Evolutionary conservation across 2,113 vertebrate species (phyloP).

Genomic region (Strix uralensis): DNA sequence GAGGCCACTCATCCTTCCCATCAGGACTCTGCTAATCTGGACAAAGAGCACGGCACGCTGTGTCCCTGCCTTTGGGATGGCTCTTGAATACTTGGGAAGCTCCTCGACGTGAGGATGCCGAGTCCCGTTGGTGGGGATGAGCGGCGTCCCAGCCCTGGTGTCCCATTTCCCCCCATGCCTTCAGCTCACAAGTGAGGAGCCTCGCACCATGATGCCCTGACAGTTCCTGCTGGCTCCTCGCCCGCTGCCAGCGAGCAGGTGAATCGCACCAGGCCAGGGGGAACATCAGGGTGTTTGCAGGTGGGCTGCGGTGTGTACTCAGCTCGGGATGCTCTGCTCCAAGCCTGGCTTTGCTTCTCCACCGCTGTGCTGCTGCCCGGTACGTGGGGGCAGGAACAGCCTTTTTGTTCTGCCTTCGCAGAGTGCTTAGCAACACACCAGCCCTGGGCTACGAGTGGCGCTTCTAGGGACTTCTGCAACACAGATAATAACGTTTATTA

Average conservation of each 20-base stretch:
- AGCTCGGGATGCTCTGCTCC: background rate
- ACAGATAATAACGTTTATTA: background rate
- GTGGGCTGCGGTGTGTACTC: too few relatives aligned
- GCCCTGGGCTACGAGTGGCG: accelerated
- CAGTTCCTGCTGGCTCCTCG: background rate
- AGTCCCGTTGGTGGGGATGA: accelerated
- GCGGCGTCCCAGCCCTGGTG: background rate
- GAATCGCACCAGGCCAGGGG: background rate
- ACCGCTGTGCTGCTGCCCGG: background rate
- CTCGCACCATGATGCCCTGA: background rate
- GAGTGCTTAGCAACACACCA: background rate
- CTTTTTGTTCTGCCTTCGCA: background rate
- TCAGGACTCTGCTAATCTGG: background rate
- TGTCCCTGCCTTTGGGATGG: background rate
- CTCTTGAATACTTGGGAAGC: background rate
- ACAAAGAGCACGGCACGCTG: accelerated
- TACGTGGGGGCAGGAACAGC: background rate
- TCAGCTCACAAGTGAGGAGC: accelerated
- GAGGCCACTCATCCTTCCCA: background rate
- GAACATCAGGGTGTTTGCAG: background rate
- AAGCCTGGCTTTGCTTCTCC: background rate
- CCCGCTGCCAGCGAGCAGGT: background rate
- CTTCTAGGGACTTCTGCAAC: background rate
- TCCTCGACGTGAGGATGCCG: accelerated
- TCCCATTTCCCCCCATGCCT: background rate